Conservation (phyloP, 2,888 invertebrate genomes). For the Tipula unca region DNA sequence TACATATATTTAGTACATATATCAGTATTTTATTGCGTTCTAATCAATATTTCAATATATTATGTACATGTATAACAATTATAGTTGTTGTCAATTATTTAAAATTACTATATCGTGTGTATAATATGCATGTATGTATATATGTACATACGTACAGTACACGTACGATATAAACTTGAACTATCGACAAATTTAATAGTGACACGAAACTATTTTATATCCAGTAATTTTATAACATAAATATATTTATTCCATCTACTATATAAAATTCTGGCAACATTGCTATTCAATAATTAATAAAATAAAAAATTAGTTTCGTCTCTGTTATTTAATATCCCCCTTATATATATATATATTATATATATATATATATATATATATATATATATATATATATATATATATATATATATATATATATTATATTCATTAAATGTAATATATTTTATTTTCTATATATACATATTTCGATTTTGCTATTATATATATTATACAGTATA, state of each 20-base stretch:
- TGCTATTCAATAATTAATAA: conserved; percentile 4
- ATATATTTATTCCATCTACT: neutral
- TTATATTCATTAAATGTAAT: conserved; percentile 8
- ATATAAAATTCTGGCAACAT: neutral
- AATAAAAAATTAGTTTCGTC: neutral
- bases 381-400: neutral
- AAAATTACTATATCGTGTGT: neutral
- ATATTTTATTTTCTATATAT: neutral
- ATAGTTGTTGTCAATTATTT: neutral
- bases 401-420: neutral
- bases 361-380: neutral
- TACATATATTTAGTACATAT: neutral
- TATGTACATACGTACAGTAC: neutral
- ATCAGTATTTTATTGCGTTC: neutral
- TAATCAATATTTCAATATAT: neutral
- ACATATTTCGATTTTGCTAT: neutral
- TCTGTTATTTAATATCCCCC: conserved; percentile 14
- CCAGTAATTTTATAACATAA: neutral
- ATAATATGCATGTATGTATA: no score
- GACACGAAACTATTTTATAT: neutral
- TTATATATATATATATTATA: neutral
- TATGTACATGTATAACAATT: neutral
- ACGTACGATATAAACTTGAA: neutral
- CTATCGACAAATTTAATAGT: neutral
- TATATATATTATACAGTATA: neutral